A percentile compares a stretch with the other conserved stretches of the same genome.
These are phyloP conservation scores for Dione vanillae DNA, from an alignment of 2,888 invertebrate species.

Conservation along the genomic window DNA sequence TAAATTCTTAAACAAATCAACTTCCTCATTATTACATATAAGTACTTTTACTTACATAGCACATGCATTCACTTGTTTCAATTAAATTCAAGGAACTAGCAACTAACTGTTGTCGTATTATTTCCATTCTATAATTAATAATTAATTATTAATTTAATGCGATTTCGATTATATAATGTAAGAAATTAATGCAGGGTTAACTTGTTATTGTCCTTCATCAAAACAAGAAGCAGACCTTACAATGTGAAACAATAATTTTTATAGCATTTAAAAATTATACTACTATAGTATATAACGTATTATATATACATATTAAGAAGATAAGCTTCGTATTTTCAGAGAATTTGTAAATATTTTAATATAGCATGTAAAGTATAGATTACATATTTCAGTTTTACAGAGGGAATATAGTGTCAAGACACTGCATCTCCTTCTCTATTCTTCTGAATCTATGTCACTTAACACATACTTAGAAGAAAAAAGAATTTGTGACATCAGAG, in stretches of 20 bases:
- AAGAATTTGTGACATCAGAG: too few relatives aligned
- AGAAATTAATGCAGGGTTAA: conserved; percentile 7
- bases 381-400: too few relatives aligned
- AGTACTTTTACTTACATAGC: neutral
- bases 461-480: too few relatives aligned
- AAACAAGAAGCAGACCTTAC: neutral
- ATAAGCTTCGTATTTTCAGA: too few relatives aligned
- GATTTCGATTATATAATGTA: neutral
- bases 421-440: too few relatives aligned
- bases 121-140: neutral
- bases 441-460: too few relatives aligned
- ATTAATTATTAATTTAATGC: neutral
- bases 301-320: too few relatives aligned
- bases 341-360: too few relatives aligned
- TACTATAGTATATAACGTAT: too few relatives aligned
- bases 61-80: conserved; percentile 5
- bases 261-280: too few relatives aligned
- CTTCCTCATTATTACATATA: neutral
- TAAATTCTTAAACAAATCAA: neutral
- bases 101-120: neutral
- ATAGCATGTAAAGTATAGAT: too few relatives aligned
- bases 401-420: too few relatives aligned
- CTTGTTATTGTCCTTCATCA: conserved; percentile 5
- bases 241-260: neutral
- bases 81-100: conserved; percentile 18